Evolutionary conservation across 2,113 vertebrate species (phyloP), one percentile per base, ranked within the genome.

Genomic region (Garra rufa): DNA sequence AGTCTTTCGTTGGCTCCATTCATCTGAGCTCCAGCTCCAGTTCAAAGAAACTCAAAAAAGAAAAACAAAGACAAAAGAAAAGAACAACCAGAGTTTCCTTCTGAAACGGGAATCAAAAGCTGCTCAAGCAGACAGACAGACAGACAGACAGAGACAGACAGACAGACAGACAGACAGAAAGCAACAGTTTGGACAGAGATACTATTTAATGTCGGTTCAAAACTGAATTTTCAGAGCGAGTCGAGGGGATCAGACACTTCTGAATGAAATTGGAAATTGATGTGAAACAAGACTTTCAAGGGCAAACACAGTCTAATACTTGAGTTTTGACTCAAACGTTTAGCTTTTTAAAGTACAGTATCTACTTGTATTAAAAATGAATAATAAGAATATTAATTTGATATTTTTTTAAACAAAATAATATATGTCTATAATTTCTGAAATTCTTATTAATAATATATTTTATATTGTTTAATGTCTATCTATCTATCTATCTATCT

Each of bases 1-100:
- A 76, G 73, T 52, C 73, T 76, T 34, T 74, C 41, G 26, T 46
- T 74, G 43, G 43, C 38, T 74, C 24, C 71, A 74, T 74, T 74
- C 21, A 52, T 52, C 46, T 6, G 15, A 46, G 73, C 73, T 76
- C 44, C 44, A 19, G 73, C 73, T 52, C 19, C 9, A 52, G 13
- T 76, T 52, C 52, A 73, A 34, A 86, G 67, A 34, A 50, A 44
- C 81, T 30, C 7, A 28, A 28, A 28, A 74, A 50, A 75, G 15
- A 24, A 7, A 28, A 44, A n/a, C 6, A 28, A 2, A 41, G 67
- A 19, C 2, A 34, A 67, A 7, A 67, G 63, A 43, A 44, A 14
- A 44, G 69, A 73, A 15, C 41, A 8, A 44, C n/a, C 41, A 15
- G 19, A 76, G 26, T 26, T 76, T 76, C 17, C 26, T 7, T 34